Conservation (phyloP, 2,797 vertebrate species). For the Amazona ochrocephala region DNA sequence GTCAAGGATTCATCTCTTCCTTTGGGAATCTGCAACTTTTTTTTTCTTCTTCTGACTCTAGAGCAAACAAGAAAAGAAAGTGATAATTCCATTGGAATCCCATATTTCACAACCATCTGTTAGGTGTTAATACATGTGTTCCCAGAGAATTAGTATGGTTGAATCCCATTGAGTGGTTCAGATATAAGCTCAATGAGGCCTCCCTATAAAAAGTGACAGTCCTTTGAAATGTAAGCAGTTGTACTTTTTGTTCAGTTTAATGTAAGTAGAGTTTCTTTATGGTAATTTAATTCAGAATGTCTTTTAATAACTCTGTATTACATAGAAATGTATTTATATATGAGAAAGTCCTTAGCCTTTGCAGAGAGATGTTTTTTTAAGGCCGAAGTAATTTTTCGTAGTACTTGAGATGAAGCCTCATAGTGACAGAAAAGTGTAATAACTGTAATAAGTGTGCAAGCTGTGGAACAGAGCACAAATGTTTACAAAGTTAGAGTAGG, state of each 20-base stretch:
- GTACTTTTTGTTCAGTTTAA: background rate
- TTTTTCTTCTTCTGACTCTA: background rate
- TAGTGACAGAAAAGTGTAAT: background rate
- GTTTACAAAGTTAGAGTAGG: background rate
- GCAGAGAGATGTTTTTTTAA: background rate
- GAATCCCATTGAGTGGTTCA: background rate
- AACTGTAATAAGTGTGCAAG: background rate
- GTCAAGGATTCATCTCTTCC: slow-evolving; percentile 1
- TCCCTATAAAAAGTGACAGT: background rate
- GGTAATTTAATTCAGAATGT: background rate
- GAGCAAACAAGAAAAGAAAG: slow-evolving; percentile 17
- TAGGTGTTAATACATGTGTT: slow-evolving; percentile 37
- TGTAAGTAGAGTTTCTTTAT: background rate
- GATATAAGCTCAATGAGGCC: background rate
- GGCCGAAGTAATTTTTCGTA: background rate
- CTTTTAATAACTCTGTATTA: background rate
- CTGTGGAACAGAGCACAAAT: background rate
- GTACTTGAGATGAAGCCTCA: background rate
- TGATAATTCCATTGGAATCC: slow-evolving; percentile 56
- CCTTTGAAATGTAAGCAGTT: background rate
- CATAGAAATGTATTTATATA: background rate
- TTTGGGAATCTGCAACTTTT: background rate
- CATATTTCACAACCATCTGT: slow-evolving; percentile 53
- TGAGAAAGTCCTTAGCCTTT: background rate
- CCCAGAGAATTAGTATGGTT: slow-evolving; percentile 20